phyloP scores from a whole-genome alignment of 2,888 invertebrate species.

The Archips crataeganus region DNA sequence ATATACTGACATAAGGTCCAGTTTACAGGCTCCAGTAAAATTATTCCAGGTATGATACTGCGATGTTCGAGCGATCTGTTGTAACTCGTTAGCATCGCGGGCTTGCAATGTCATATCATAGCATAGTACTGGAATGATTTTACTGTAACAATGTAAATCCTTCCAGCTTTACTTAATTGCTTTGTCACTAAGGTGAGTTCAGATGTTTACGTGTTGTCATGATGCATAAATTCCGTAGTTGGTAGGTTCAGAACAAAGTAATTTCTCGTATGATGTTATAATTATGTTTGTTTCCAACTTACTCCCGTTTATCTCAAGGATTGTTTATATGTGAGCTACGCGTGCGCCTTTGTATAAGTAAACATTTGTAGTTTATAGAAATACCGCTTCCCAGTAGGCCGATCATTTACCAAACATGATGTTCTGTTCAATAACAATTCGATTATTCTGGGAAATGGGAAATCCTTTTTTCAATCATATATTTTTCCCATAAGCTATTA shows the following conservation, averaged over 20 bases:
- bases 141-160: too few species aligned
- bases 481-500: constrained; percentile 26
- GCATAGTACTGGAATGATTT: too few species aligned
- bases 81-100: too few species aligned
- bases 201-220: not conserved
- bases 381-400: constrained; percentile 44
- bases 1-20: too few species aligned
- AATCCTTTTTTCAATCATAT: constrained; percentile 31
- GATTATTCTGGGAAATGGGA: not conserved
- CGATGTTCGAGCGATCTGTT: too few species aligned
- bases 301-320: constrained; percentile 45
- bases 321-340: constrained; percentile 45
- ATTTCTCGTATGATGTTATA: constrained; percentile 17
- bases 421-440: constrained; percentile 21
- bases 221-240: not conserved
- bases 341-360: constrained; percentile 51
- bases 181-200: not conserved
- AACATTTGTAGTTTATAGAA: constrained; percentile 56
- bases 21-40: too few species aligned
- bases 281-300: constrained; percentile 25
- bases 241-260: constrained; percentile 6
- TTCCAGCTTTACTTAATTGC: too few species aligned
- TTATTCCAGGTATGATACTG: too few species aligned
- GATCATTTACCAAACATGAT: constrained; percentile 29
- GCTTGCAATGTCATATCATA: too few species aligned